Evolutionary conservation across 2,113 vertebrate genomes (phyloP).

Genomic region (Daubentonia madagascariensis): DNA sequence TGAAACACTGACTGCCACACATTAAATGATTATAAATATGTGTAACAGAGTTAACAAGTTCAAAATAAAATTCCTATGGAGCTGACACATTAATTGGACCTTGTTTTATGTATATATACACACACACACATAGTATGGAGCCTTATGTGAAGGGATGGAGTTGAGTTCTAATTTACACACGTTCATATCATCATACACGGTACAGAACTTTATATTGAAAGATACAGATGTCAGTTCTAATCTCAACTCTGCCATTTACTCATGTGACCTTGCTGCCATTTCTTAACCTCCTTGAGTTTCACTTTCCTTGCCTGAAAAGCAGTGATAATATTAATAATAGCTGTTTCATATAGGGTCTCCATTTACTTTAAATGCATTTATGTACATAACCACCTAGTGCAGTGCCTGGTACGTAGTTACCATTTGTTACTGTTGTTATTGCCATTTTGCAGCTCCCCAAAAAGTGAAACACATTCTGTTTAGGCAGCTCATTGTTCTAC

Average conservation of each 20-base stretch:
- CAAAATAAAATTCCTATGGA: background rate
- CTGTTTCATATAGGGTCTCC: background rate
- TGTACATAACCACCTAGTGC: background rate
- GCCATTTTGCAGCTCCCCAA: background rate
- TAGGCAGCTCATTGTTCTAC: background rate
- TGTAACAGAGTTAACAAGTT: background rate
- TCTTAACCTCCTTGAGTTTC: background rate
- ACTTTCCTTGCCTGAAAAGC: background rate
- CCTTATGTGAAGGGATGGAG: too few species aligned
- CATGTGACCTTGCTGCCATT: background rate
- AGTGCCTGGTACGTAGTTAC: background rate
- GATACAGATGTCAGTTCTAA: background rate
- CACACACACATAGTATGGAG: background rate
- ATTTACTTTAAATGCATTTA: background rate
- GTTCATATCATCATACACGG: background rate
- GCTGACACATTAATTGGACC: background rate
- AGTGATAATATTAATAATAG: background rate
- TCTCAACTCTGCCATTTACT: background rate
- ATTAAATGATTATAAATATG: background rate
- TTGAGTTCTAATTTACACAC: background rate
- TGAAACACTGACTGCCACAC: background rate
- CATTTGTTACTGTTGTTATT: background rate
- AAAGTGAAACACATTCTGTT: background rate
- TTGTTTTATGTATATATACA: background rate
- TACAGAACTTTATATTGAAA: background rate